A percentile compares a stretch with the other conserved stretches of the same genome.
These are phyloP conservation scores for Daktulosphaira vitifoliae DNA, from an alignment of 1,140 invertebrate species.

Conservation along the genomic window DNA sequence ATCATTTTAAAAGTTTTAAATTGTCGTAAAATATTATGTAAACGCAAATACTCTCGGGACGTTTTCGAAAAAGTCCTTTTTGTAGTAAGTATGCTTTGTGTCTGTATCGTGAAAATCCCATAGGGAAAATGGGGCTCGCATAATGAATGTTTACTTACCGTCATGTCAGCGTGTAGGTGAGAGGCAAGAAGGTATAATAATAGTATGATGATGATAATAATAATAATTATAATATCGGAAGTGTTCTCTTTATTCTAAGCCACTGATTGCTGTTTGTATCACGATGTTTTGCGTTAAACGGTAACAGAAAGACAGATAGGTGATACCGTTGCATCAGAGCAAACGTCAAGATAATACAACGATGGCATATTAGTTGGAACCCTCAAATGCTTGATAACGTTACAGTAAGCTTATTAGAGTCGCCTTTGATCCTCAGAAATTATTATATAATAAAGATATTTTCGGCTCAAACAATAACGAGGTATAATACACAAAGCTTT, in stretches of 20 bases:
- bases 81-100: not conserved
- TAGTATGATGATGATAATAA: no score
- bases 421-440: not conserved
- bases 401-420: not conserved
- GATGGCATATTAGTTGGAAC: not conserved
- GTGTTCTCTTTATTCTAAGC: slow-evolving; percentile 5
- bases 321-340: not conserved
- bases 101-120: slow-evolving; percentile 14
- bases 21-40: not conserved
- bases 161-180: not conserved
- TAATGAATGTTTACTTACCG: slow-evolving; percentile 32
- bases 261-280: slow-evolving; percentile 16
- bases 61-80: not conserved
- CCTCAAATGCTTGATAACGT: not conserved
- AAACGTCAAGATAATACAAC: slow-evolving; percentile 19
- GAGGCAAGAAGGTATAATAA: not conserved
- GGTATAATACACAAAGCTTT: no score
- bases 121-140: slow-evolving; percentile 7
- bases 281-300: slow-evolving; percentile 22
- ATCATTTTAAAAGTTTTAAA: slow-evolving; percentile 13
- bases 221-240: not conserved
- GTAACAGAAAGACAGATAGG: slow-evolving; percentile 2
- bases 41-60: not conserved
- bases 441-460: no score
- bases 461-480: no score